Base-by-base conservation (phyloP, 2,888 invertebrate genomes). In the Palloptera scutellata region DNA sequence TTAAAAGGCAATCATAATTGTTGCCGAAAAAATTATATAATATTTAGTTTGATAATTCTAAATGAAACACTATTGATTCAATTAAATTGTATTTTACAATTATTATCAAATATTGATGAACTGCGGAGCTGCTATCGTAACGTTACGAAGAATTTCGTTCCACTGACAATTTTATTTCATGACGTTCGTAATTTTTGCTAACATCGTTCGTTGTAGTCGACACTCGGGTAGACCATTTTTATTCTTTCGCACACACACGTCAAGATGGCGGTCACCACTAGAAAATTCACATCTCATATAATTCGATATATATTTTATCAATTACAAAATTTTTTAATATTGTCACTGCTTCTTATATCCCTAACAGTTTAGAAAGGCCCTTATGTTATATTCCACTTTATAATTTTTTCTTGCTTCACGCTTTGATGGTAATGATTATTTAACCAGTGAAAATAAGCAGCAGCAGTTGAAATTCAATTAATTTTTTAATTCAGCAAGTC, bases 361-460 rank as follows among this genome's bases (percentile, higher is more conserved):
- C 30, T 6, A 30, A 6, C 2, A 30, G 30, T 6, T 6, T 30
- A 2, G 6, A 30, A 30, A 30, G 6, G 30, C 30, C 6, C 30
- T 30, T 30, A 30, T 30, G 30, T 6, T 30, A 30, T 4, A 30
- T 30, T 30, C 3, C 30, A 30, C 30, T 30, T 4, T 30, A 30
- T n/a, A 30, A 30, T 30, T 30, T 30, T 30, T 30, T 30, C 40
- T n/a, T n/a, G 54, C 19, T 62, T 59, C 20, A 41, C 30, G 19
- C 17, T 63, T 30, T 45, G 55, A 12, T 48, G 17, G 17, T 52
- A 71, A 59, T 75, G 77, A 78, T 80, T 82, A 82, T 77, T 77
- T 72, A 81, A 81, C 75, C 64, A 58, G 58, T 51, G 59, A 66
- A 57, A 55, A 67, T 61, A 62, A 61, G 45, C 65, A 64, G 55